Base-by-base conservation (phyloP, 2,888 invertebrate species). In the Microplitis manilae region DNA sequence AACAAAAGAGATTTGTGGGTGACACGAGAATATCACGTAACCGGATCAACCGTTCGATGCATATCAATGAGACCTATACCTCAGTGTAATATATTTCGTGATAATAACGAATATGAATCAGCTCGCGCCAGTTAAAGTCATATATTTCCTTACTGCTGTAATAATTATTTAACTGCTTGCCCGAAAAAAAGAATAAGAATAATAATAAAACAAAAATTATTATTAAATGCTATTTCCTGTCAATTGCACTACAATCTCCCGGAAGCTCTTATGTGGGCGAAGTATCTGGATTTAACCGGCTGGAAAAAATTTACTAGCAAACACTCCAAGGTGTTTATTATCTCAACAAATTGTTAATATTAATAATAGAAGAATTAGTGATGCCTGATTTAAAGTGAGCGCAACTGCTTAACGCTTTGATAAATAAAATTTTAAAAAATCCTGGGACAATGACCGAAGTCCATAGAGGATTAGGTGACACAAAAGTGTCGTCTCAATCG, bases 361-460 rank as follows among this genome's bases (percentile, higher is more conserved):
- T 41, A 41, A 41, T 41, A 41, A 50, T 9, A 50, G 50, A 13
- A 6, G 9, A 59, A 59, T 59, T 59, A 59, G 4, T 13, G 9
- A 59, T 6, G 15, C 6, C 0, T 8, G 65, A 38, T 65, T 30
- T 8, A 38, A 65, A 30, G 8, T 20, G 38, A 38, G 7, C 6
- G 2, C 38, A 65, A 38, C 65, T 30, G 20, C 65, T 65, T 30
- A 65, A 20, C 1, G 20, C 6, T 9, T 65, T 6, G 65, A 8
- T 65, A 8, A 30, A 30, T 65, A 30, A 65, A 30, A 8, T 13
- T 2, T 38, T 15, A 73, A 68, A 62, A 68, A 1, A 60, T 50
- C 20, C 20, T 77, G 77, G 83, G 83, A 79, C 83, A 84, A 83
- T 80, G 85, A 85, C 85, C 82, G 79, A 77, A 20, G 77, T 75